Conservation (phyloP, 2,797 vertebrate species). For the Morus bassanus region DNA sequence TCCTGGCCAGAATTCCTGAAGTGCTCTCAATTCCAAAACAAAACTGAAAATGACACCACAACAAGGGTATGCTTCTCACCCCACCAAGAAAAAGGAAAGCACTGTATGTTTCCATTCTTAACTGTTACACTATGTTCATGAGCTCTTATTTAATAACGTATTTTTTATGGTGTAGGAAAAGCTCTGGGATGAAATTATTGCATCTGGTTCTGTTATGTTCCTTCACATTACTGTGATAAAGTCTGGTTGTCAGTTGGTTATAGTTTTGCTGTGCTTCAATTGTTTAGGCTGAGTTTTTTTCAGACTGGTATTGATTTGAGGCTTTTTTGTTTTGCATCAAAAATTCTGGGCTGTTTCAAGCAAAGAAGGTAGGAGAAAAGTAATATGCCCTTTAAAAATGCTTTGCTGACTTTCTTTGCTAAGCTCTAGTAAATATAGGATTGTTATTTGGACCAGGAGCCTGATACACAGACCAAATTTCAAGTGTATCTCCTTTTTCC, state of each 20-base stretch:
- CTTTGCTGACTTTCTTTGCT: neutral
- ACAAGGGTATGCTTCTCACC: slow-evolving; percentile 84
- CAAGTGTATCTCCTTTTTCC: neutral
- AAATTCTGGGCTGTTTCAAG: neutral
- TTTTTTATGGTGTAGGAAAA: neutral
- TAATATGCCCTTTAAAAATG: neutral
- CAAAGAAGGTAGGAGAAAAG: neutral
- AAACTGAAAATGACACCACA: slow-evolving; percentile 60
- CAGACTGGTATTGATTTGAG: neutral
- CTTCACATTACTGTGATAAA: neutral
- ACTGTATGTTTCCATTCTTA: slow-evolving; percentile 75
- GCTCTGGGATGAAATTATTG: neutral
- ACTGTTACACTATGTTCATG: neutral
- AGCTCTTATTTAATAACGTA: neutral
- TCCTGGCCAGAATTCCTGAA: slow-evolving; percentile 92
- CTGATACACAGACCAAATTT: neutral
- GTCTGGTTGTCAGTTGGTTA: neutral
- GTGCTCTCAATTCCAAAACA: slow-evolving; percentile 89
- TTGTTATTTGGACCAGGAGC: neutral
- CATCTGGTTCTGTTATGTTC: neutral
- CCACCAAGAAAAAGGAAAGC: slow-evolving; percentile 80
- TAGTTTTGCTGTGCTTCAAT: neutral
- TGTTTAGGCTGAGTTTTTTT: neutral
- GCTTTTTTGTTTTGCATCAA: neutral
- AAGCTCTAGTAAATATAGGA: neutral